Conservation (phyloP, 2,797 vertebrate genomes). For the Cynopterus sphinx region DNA sequence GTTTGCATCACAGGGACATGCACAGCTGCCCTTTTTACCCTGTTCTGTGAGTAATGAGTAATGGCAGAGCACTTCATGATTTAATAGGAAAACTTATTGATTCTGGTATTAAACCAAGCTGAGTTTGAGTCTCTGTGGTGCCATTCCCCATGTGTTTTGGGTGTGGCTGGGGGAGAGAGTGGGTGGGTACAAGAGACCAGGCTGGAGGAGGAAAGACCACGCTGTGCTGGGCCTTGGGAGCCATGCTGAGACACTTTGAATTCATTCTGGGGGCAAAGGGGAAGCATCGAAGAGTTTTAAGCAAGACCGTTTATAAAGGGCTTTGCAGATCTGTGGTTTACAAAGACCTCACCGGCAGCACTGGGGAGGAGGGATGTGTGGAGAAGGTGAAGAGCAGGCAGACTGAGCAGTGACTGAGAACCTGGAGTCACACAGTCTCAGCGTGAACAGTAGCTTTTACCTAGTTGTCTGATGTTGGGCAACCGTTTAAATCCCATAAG, state of each 20-base stretch:
- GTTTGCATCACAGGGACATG: neutral
- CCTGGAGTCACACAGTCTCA: neutral
- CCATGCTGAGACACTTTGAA: neutral
- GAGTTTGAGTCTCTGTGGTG: neutral
- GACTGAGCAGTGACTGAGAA: neutral
- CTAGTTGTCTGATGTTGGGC: neutral
- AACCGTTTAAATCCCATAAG: neutral
- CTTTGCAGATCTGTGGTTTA: neutral
- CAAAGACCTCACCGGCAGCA: neutral
- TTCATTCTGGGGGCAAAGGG: neutral
- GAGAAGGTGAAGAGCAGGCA: neutral
- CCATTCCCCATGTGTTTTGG: neutral
- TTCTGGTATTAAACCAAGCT: neutral
- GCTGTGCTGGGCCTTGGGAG: accelerated
- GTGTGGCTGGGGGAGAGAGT: too few species aligned
- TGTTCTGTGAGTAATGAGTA: neutral
- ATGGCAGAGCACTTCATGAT: neutral
- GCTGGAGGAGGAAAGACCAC: accelerated
- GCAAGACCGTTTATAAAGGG: neutral
- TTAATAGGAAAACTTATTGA: neutral
- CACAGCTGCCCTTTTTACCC: neutral
- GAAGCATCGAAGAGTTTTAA: neutral
- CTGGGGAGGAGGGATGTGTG: neutral
- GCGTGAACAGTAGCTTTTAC: neutral
- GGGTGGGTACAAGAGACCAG: neutral